A percentile compares a stretch with the other conserved stretches of the same genome.
These are phyloP conservation scores for Thaumatotibia leucotreta DNA, from an alignment of 1,140 invertebrate genomes.

Conservation along the genomic window DNA sequence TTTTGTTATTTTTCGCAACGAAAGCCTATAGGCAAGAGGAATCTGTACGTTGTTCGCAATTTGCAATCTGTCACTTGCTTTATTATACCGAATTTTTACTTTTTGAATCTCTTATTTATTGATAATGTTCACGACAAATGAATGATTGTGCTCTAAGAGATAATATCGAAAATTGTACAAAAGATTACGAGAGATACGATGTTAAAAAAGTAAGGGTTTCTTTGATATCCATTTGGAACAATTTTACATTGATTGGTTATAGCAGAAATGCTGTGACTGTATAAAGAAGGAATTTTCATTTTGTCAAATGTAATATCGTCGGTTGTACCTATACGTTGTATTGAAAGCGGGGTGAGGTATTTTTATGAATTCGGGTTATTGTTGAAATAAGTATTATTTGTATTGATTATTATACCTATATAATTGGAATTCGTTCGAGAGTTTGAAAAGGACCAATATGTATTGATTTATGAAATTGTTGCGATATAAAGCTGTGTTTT, in stretches of 20 bases:
- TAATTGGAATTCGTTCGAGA: too few species aligned
- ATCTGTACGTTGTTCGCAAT: conserved; percentile 5
- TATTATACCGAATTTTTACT: not conserved
- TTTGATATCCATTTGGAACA: not conserved
- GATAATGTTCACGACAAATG: too few species aligned
- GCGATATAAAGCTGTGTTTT: too few species aligned
- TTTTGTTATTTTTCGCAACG: conserved; percentile 6
- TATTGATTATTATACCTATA: too few species aligned
- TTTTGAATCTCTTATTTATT: not conserved
- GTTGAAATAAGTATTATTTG: not conserved
- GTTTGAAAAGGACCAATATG: not conserved
- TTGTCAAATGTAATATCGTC: not conserved
- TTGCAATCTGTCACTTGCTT: conserved; percentile 10
- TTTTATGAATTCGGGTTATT: not conserved
- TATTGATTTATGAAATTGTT: not conserved
- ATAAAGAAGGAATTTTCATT: not conserved
- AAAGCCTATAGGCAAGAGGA: not conserved
- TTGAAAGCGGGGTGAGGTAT: not conserved
- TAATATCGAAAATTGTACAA: not conserved
- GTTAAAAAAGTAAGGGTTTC: not conserved
- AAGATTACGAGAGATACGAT: not conserved
- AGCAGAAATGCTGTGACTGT: not conserved
- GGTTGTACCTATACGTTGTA: too few species aligned
- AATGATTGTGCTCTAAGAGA: not conserved
- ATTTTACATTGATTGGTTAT: conserved; percentile 8